These are phyloP conservation scores for Didymodactylos carnosus DNA, from an alignment of 2,888 invertebrate genomes.

Conservation along the genomic window DNA sequence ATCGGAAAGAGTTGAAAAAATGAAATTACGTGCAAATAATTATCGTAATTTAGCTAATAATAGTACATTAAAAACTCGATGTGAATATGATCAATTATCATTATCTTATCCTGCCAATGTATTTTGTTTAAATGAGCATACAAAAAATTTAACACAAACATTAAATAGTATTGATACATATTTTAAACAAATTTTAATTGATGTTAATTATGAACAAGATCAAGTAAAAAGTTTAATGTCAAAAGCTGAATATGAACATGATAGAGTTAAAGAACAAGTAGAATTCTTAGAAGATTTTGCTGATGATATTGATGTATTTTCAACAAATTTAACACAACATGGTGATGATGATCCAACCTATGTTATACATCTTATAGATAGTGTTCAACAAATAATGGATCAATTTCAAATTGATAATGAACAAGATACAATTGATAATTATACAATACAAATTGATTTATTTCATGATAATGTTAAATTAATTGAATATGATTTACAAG, in stretches of 20 bases:
- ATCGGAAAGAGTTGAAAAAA: neutral
- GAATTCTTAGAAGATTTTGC: neutral
- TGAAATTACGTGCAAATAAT: neutral
- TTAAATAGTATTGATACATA: slow-evolving; percentile 19
- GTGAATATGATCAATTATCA: neutral
- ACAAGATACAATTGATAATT: neutral
- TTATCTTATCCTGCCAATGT: neutral
- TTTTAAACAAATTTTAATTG: slow-evolving; percentile 17
- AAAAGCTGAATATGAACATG: neutral
- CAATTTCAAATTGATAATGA: neutral
- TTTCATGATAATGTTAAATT: neutral
- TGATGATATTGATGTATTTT: neutral
- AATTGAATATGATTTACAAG: neutral
- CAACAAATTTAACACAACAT: neutral
- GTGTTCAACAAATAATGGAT: neutral
- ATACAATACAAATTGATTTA: neutral
- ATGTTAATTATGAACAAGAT: slow-evolving; percentile 18
- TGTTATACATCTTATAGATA: neutral
- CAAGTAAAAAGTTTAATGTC: slow-evolving; percentile 16
- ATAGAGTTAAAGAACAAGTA: neutral
- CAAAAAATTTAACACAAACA: neutral
- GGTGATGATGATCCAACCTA: neutral
- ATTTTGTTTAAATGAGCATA: neutral
- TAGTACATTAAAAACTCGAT: neutral
- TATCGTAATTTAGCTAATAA: neutral